phyloP scores from a whole-genome alignment of 1,140 invertebrate species.

The Drosophila guanche region DNA sequence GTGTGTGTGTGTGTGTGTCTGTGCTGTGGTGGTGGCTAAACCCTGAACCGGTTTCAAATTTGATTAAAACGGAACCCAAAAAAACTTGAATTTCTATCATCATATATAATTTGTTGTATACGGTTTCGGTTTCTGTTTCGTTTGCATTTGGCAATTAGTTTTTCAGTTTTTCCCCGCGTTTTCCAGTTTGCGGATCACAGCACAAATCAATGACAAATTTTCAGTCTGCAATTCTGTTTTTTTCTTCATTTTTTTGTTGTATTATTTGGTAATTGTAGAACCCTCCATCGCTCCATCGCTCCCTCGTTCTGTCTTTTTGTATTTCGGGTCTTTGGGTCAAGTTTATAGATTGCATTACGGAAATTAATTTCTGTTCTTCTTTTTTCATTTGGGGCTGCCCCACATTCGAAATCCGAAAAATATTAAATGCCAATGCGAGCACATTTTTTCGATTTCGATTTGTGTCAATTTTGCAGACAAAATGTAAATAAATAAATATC shows the following conservation, averaged over 20 bases:
- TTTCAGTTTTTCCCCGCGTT: slow-evolving; percentile 23
- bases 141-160: slow-evolving; percentile 55
- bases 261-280: slow-evolving; percentile 31
- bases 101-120: slow-evolving; percentile 11
- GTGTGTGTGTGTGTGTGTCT: slow-evolving; percentile 1
- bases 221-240: background rate
- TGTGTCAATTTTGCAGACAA: slow-evolving; percentile 35
- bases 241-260: slow-evolving; percentile 22
- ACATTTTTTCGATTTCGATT: slow-evolving; percentile 46
- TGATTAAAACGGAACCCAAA: slow-evolving; percentile 67
- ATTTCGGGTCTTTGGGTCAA: slow-evolving; percentile 66
- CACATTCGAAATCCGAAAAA: slow-evolving; percentile 31
- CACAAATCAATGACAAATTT: slow-evolving; percentile 59
- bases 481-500: slow-evolving; percentile 40
- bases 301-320: too few relatives aligned
- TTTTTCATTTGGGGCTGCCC: slow-evolving; percentile 12
- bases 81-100: slow-evolving; percentile 44
- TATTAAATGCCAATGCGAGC: slow-evolving; percentile 41
- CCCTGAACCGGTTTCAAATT: slow-evolving; percentile 70
- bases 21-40: slow-evolving; percentile 38
- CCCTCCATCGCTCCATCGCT: slow-evolving; percentile 31
- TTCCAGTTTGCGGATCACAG: slow-evolving; percentile 41
- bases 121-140: slow-evolving; percentile 14
- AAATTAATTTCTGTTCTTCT: slow-evolving; percentile 29
- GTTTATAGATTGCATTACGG: slow-evolving; percentile 79